These are phyloP conservation scores for Tanypteryx hageni DNA, from an alignment of 2,888 invertebrate species.

Conservation along the genomic window DNA sequence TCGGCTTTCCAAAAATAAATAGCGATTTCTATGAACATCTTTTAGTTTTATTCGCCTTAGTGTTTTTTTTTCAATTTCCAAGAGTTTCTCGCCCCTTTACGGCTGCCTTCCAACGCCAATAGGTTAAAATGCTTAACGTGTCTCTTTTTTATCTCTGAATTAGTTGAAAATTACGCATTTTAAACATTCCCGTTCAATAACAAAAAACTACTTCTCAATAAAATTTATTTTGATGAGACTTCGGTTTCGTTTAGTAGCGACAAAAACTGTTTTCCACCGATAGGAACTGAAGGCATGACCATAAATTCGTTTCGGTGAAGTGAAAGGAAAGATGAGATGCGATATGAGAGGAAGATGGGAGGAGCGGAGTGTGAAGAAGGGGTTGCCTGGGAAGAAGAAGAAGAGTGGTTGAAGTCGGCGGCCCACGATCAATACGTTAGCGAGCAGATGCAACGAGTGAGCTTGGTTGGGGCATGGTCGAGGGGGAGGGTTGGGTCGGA, in stretches of 20 bases:
- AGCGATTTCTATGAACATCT: too few species aligned
- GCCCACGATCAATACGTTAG: constrained; percentile 52
- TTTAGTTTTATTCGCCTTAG: too few species aligned
- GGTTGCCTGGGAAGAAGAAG: constrained; percentile 48
- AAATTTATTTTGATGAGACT: too few species aligned
- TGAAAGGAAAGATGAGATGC: neutral
- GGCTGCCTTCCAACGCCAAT: too few species aligned
- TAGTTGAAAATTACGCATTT: too few species aligned
- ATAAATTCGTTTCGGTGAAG: neutral
- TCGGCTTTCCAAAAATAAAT: constrained; percentile 36
- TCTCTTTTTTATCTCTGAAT: too few species aligned
- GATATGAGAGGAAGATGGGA: constrained; percentile 31
- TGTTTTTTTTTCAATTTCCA: too few species aligned
- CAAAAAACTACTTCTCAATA: too few species aligned
- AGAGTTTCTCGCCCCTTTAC: too few species aligned
- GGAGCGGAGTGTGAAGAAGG: constrained; percentile 30
- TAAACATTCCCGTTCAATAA: too few species aligned
- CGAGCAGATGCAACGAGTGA: constrained; percentile 54
- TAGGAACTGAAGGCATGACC: neutral
- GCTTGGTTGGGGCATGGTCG: constrained; percentile 11
- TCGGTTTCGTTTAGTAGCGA: neutral
- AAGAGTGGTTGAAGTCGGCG: constrained; percentile 47
- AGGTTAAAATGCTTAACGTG: too few species aligned
- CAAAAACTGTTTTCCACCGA: neutral
- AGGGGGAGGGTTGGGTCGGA: neutral